phyloP scores from a whole-genome alignment of 2,113 vertebrate genomes.

The Progne subis region DNA sequence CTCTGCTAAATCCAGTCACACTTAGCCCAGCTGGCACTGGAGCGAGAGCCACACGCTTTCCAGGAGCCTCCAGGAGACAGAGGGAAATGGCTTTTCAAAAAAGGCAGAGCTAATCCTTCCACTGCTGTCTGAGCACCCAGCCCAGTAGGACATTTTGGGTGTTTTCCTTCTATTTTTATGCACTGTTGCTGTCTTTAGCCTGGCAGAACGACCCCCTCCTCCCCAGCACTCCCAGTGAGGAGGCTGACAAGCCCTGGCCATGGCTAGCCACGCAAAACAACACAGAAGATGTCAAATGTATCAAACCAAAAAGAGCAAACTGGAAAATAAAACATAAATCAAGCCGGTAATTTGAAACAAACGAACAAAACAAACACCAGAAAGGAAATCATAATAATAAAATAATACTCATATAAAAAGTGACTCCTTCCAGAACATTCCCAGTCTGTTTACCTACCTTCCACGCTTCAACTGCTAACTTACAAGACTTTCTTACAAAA shows the following conservation, averaged over 20 bases:
- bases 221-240: neutral
- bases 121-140: neutral
- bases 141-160: neutral
- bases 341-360: constrained; percentile 13
- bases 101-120: neutral
- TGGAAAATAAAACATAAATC: constrained; percentile 36
- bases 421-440: constrained; percentile 71
- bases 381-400: constrained; percentile 64
- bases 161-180: neutral
- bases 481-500: constrained; percentile 93
- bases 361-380: neutral
- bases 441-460: constrained; percentile 93
- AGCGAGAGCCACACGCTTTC: neutral
- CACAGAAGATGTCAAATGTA: constrained; percentile 12
- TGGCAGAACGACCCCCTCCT: neutral
- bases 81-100: neutral
- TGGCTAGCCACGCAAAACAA: constrained; percentile 42
- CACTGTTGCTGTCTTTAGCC: neutral
- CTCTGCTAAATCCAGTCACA: neutral
- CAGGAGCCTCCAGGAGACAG: neutral
- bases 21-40: neutral
- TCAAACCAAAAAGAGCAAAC: constrained; percentile 39
- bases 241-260: neutral
- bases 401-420: constrained; percentile 70
- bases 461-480: constrained; percentile 84